Evolutionary conservation across 2,797 vertebrate genomes (phyloP), one percentile per base, ranked within the genome.

Genomic region (Ctenochaetus hawaiiensis): DNA sequence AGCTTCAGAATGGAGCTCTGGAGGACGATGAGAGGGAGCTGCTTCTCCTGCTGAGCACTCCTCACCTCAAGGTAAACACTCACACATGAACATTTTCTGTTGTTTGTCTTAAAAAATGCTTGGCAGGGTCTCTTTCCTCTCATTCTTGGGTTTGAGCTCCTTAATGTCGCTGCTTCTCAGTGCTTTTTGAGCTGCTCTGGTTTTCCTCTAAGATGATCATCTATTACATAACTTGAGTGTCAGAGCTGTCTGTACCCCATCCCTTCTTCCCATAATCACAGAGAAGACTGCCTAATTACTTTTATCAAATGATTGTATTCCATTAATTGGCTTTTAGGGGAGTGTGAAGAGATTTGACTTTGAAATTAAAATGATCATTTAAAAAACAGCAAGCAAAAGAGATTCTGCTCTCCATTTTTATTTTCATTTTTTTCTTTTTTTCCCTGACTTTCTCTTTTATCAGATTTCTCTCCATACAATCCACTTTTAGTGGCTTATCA

Each of bases 21-120:
- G 96, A 95, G 79, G 91, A 93, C 0, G 97, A 98, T 0, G 96
- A 97, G 85, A 95, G 93, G 77, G 97, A 99, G 68, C 94, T 99
- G 49, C 93, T 98, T 18, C 95, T 95, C 78, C 93, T 99, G 87
- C 91, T 99, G 87, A 96, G 95, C 75, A 95, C 96, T 47, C 97
- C 97, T 59, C 97, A 99, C 89, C 93, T 99, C 75, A 97, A 96
- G 97, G 97, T 98, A 94, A 41, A 41, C 17, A 20, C 44, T 18
- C 57, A 54, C 62, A 41, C 23, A 82, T 69, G 70, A 16, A 20
- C 43, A 5, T 47, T 8, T 17, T 8, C 45, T 45, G 18, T 75
- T 44, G 52, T 68, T 64, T 11, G 49, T 34, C 30, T 17, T 47
- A n/a, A 47, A 37, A 47, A 68, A 57, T 54, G 56, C 30, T 53